Evolutionary conservation across 2,113 vertebrate genomes (phyloP), one percentile per base, ranked within the genome.

Genomic region (Meleagris gallopavo): DNA sequence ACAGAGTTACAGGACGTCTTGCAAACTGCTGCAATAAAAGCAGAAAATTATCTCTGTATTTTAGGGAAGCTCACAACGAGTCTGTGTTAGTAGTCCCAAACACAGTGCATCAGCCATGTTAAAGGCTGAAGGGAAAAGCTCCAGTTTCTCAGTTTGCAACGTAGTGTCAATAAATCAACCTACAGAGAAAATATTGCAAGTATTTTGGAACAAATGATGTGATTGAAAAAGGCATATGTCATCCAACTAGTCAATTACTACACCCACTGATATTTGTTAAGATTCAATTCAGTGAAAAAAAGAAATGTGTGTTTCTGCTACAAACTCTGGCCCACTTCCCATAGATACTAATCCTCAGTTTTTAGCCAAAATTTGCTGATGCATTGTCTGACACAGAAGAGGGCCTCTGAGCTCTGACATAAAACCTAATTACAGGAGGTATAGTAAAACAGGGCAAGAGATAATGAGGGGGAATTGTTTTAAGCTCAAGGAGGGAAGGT

Each of bases 221-320:
- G 19, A 91, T 81, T 78, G 4, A 22, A 91, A 30, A 78, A 88
- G 67, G 69, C 78, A 6, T 87, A 76, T 89, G 94, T 94, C 34
- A 92, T 85, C 79, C 72, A 94, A 75, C 67, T 88, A 91, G 87
- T 86, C 61, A 74, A 96, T 91, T 93, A 96, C 83, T 72, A 88
- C 77, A 70, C 92, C 60, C 3, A 1, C 54, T 78, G 84, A 67
- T 67, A 92, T 86, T 95, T 97, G 67, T 83, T 89, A 93, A 91
- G 71, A 93, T 83, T 75, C 17, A 90, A 86, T 89, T 95, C 71
- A 80, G 54, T 86, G 71, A 78, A 96, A 94, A 94, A 78, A 94
- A 52, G 81, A 74, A 89, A 75, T n/a, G 27, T 21, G 5, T 72
- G 34, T 88, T 69, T 95, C 86, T 71, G 57, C 27, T 84, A 16